phyloP scores from a whole-genome alignment of 1,140 invertebrate species.

The Helicoverpa armigera region DNA sequence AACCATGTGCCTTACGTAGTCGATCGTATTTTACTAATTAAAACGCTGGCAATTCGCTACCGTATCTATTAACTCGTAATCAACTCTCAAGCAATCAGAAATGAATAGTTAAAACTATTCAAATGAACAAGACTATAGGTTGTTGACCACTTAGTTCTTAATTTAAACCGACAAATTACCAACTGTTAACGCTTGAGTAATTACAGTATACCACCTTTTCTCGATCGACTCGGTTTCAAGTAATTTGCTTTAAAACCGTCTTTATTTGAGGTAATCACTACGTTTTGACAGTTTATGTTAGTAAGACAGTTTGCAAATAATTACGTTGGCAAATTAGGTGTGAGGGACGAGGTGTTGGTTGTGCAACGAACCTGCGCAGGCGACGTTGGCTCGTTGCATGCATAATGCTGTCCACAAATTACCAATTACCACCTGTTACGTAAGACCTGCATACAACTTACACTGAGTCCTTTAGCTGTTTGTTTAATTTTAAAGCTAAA shows the following conservation, averaged over 20 bases:
- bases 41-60: neutral
- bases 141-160: slow-evolving; percentile 28
- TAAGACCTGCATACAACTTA: slow-evolving; percentile 24
- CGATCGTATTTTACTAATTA: neutral
- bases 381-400: slow-evolving; percentile 38
- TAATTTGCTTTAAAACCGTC: slow-evolving; percentile 36
- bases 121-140: slow-evolving; percentile 22
- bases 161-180: slow-evolving; percentile 38
- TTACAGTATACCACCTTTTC: slow-evolving; percentile 25
- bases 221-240: slow-evolving; percentile 22
- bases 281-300: slow-evolving; percentile 37
- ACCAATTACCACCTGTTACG: slow-evolving; percentile 49
- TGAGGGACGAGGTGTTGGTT: slow-evolving; percentile 17
- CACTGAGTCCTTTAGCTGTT: slow-evolving; percentile 16
- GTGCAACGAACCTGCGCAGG: slow-evolving; percentile 35
- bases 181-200: slow-evolving; percentile 28
- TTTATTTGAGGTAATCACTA: slow-evolving; percentile 18
- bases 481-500: slow-evolving; percentile 13
- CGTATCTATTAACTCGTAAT: neutral
- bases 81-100: slow-evolving; percentile 1
- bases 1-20: neutral
- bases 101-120: slow-evolving; percentile 16
- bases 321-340: slow-evolving; percentile 23
- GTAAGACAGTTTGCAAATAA: slow-evolving; percentile 27
- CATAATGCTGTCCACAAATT: slow-evolving; percentile 46